Evolutionary conservation across 2,797 vertebrate species (phyloP).

Genomic region (Rhinoraja longicauda): DNA sequence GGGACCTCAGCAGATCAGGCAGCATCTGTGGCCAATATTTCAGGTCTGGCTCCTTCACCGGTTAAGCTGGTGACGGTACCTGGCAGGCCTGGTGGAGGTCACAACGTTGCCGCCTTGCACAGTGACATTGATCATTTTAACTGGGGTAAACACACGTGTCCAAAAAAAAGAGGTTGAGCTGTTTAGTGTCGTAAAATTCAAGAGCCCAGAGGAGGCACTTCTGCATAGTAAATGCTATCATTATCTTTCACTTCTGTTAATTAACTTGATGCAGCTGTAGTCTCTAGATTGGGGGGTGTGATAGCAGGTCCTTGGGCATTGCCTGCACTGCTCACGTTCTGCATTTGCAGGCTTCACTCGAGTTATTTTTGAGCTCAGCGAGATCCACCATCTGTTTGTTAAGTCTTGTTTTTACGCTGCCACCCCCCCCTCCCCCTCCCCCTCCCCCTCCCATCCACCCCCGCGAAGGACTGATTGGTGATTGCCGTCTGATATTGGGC

Average conservation of each 20-base stretch:
- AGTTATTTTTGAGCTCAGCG: constrained; percentile 1
- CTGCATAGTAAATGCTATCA: not conserved
- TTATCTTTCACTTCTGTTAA: not conserved
- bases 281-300: not conserved
- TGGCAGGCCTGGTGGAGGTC: too few relatives aligned
- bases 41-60: too few relatives aligned
- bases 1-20: too few relatives aligned
- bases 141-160: not conserved
- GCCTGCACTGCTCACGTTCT: not conserved
- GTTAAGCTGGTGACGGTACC: too few relatives aligned
- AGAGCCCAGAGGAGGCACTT: not conserved
- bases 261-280: not conserved
- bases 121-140: not conserved
- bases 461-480: not conserved
- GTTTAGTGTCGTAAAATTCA: not conserved
- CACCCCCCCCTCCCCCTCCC: not conserved
- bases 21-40: too few relatives aligned
- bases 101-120: not conserved
- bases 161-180: not conserved
- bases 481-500: not conserved
- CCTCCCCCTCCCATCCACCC: not conserved
- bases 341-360: not conserved
- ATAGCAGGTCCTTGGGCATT: not conserved
- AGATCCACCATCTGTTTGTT: not conserved
- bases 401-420: not conserved